phyloP scores from a whole-genome alignment of 2,797 vertebrate species.

The Manis pentadactyla region DNA sequence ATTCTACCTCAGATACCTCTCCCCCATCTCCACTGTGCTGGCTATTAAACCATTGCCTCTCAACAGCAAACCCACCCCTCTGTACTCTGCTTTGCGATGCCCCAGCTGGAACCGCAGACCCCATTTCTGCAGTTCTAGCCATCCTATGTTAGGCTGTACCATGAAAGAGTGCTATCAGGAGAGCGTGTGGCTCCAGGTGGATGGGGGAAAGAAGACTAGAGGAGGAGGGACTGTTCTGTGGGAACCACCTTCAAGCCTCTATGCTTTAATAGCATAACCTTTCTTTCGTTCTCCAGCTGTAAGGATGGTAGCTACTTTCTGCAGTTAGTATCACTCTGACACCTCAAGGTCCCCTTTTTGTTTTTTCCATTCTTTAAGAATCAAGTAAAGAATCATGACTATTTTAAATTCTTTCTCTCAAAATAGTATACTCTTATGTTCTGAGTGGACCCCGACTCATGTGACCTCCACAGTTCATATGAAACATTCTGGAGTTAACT shows the following conservation, averaged over 20 bases:
- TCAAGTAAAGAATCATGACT: not conserved
- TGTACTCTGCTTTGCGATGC: not conserved
- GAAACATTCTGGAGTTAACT: slow-evolving; percentile 16
- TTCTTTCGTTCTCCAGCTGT: not conserved
- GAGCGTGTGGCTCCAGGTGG: not conserved
- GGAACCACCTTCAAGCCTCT: not conserved
- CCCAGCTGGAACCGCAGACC: not conserved
- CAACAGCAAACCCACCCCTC: not conserved
- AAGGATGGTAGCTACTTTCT: not conserved
- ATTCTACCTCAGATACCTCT: not conserved
- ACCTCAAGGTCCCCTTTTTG: not conserved
- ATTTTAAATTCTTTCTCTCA: slow-evolving; percentile 34
- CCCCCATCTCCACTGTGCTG: not conserved
- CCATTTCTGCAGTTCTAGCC: not conserved
- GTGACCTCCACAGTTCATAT: not conserved
- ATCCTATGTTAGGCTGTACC: not conserved
- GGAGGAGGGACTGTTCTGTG: not conserved
- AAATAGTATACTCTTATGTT: not conserved
- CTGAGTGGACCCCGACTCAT: not conserved
- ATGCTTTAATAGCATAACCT: not conserved
- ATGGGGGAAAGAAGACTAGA: not conserved
- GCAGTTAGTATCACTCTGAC: not conserved
- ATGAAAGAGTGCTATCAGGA: not conserved
- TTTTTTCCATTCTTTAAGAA: not conserved
- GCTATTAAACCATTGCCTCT: not conserved